Percentiles rank a stretch among this genome's conserved stretches.
phyloP scores from a whole-genome alignment of 2,888 invertebrate species.

The Cosmia trapezina region DNA sequence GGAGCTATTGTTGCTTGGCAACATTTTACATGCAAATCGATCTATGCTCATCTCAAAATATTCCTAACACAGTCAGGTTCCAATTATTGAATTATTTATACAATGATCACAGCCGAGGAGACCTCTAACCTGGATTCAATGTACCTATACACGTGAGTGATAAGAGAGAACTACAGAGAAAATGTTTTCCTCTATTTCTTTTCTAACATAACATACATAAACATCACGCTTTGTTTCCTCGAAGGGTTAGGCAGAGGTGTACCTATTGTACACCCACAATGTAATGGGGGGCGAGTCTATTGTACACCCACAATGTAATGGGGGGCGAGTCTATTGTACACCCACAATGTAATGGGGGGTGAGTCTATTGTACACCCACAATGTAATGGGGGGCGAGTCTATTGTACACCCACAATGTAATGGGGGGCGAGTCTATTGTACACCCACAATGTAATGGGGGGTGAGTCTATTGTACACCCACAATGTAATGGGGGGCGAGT shows the following conservation, averaged over 20 bases:
- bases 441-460: background rate
- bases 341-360: background rate
- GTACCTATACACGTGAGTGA: slow-evolving; percentile 38
- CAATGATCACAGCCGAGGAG: slow-evolving; percentile 6
- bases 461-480: background rate
- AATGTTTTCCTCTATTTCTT: slow-evolving; percentile 4
- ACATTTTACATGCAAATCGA: background rate
- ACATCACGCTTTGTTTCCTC: background rate
- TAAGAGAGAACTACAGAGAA: slow-evolving; percentile 12
- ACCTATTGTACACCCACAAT: background rate
- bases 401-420: background rate
- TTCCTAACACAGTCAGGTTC: slow-evolving; percentile 18
- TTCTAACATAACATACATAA: slow-evolving; percentile 7
- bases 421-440: background rate
- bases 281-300: background rate
- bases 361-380: background rate
- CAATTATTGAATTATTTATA: slow-evolving; percentile 46
- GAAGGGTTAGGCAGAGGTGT: too few relatives aligned
- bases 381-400: background rate
- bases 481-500: background rate
- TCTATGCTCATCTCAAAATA: background rate
- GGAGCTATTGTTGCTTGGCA: background rate
- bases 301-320: background rate
- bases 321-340: background rate
- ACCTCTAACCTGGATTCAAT: slow-evolving; percentile 34